These are phyloP conservation scores for Melospiza georgiana DNA, from an alignment of 2,113 vertebrate genomes.

Conservation along the genomic window DNA sequence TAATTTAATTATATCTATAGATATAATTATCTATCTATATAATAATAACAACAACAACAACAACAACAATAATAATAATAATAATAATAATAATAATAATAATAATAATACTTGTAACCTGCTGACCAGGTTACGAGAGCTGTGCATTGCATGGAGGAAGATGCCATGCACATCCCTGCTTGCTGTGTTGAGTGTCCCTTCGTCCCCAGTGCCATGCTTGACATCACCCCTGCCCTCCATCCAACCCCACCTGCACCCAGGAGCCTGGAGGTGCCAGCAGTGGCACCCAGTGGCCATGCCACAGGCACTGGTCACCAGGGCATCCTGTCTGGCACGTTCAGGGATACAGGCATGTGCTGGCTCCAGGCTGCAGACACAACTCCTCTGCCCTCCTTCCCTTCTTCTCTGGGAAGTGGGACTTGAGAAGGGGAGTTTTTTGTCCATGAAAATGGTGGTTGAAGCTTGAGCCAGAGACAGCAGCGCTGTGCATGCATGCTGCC, in stretches of 20 bases:
- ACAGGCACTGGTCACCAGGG: rapidly evolving
- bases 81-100: too few relatives aligned
- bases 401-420: not conserved
- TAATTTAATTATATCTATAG: not conserved
- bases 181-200: not conserved
- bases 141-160: not conserved
- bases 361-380: not conserved
- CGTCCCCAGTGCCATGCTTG: rapidly evolving
- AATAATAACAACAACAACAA: too few relatives aligned
- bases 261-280: rapidly evolving
- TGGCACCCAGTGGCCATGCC: not conserved
- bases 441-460: not conserved
- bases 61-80: too few relatives aligned
- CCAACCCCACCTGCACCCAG: not conserved
- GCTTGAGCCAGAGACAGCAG: rapidly evolving
- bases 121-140: not conserved
- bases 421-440: not conserved
- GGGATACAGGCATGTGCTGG: rapidly evolving
- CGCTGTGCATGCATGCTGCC: rapidly evolving
- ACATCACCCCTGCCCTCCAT: not conserved
- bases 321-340: rapidly evolving
- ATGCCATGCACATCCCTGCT: not conserved
- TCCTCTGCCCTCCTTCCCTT: not conserved
- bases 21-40: too few relatives aligned
- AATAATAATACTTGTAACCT: not conserved